phyloP scores from a whole-genome alignment of 2,888 invertebrate genomes.

The Ennomos erosarius region DNA sequence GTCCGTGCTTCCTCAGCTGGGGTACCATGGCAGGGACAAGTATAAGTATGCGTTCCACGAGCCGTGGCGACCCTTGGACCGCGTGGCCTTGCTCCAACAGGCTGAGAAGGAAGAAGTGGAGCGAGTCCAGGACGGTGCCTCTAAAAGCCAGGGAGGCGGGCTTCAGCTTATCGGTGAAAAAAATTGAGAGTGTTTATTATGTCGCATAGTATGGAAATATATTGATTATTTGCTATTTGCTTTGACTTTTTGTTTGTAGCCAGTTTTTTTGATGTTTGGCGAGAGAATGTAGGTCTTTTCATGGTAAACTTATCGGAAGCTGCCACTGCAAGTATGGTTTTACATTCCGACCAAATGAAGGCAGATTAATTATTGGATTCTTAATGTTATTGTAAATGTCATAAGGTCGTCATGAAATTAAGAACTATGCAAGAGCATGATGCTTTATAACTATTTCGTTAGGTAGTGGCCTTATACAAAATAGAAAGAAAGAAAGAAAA shows the following conservation, averaged over 20 bases:
- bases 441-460: too few relatives aligned
- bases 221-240: background rate
- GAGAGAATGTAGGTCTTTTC: too few relatives aligned
- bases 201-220: slow-evolving; percentile 48
- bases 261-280: too few relatives aligned
- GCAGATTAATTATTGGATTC: too few relatives aligned
- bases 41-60: slow-evolving; percentile 78
- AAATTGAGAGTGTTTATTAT: slow-evolving; percentile 35
- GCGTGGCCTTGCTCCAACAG: slow-evolving; percentile 62
- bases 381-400: too few relatives aligned
- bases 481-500: too few relatives aligned
- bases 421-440: too few relatives aligned
- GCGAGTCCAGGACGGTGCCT: slow-evolving; percentile 32
- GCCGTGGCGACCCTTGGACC: slow-evolving; percentile 75
- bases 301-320: background rate
- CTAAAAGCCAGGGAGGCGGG: slow-evolving; percentile 48
- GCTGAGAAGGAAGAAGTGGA: slow-evolving; percentile 64
- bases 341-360: too few relatives aligned
- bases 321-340: background rate
- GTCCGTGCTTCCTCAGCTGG: slow-evolving; percentile 59
- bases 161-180: slow-evolving; percentile 58
- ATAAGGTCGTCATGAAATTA: too few relatives aligned
- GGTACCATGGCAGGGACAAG: slow-evolving; percentile 72
- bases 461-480: too few relatives aligned
- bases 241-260: too few relatives aligned